Conservation (phyloP, 1,140 invertebrate genomes). For the Aradophagus sp. region DNA sequence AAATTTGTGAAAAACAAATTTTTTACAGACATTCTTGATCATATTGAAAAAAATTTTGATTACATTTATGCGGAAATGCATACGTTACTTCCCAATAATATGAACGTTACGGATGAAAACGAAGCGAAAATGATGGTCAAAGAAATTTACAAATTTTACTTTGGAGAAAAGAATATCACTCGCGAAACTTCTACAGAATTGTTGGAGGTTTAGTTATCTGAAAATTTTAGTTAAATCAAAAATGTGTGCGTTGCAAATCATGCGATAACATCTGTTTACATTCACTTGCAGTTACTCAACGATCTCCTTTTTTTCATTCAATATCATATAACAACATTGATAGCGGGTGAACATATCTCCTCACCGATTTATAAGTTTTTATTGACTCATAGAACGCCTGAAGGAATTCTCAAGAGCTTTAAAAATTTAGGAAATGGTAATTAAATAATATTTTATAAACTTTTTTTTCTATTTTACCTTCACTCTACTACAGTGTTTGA, state of each 20-base stretch:
- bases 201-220: constrained; percentile 33
- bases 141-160: constrained; percentile 78
- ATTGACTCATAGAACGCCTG: constrained; percentile 19
- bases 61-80: constrained; percentile 72
- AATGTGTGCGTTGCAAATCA: no score
- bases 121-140: constrained; percentile 72
- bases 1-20: no score
- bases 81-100: constrained; percentile 77
- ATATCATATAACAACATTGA: constrained; percentile 47
- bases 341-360: constrained; percentile 47
- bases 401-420: constrained; percentile 31
- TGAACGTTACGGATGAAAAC: constrained; percentile 73
- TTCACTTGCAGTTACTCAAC: constrained; percentile 44
- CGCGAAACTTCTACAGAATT: constrained; percentile 22
- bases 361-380: constrained; percentile 53
- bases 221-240: no score
- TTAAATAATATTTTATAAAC: background rate
- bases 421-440: constrained; percentile 51
- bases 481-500: no score
- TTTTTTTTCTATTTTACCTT: no score
- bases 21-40: background rate
- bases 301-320: constrained; percentile 49
- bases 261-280: no score
- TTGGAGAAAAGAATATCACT: constrained; percentile 69
- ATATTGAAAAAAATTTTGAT: constrained; percentile 59